phyloP scores from a whole-genome alignment of 2,888 invertebrate species.

The Agrochola macilenta region DNA sequence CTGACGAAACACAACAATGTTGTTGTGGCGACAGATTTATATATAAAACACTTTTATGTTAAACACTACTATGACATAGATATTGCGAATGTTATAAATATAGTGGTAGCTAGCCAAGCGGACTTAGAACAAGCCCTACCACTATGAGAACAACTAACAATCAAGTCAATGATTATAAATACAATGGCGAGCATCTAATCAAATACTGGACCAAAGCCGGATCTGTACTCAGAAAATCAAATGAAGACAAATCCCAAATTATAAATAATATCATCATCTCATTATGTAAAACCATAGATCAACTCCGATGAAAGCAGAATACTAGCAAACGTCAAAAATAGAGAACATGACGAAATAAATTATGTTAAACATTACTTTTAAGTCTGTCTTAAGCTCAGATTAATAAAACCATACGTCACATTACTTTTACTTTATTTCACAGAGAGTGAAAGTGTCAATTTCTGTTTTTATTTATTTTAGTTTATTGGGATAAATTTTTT shows the following conservation, averaged over 20 bases:
- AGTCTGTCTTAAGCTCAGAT: constrained; percentile 51
- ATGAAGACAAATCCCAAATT: background rate
- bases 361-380: constrained; percentile 32
- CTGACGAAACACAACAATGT: too few species aligned
- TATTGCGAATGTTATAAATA: too few species aligned
- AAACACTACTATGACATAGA: too few species aligned
- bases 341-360: constrained; percentile 27
- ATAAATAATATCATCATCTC: constrained; percentile 7
- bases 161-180: background rate
- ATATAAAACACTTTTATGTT: too few species aligned
- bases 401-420: constrained; percentile 33
- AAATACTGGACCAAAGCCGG: background rate
- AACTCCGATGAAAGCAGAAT: constrained; percentile 44
- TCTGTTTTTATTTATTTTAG: constrained; percentile 31
- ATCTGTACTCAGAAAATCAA: background rate
- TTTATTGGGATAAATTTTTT: background rate
- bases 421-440: constrained; percentile 53
- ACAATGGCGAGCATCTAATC: background rate
- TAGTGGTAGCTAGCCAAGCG: too few species aligned
- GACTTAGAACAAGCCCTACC: too few species aligned
- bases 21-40: too few species aligned
- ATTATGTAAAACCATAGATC: constrained; percentile 37
- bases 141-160: too few species aligned
- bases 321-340: constrained; percentile 22
- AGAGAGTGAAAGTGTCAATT: constrained; percentile 53